Percentiles rank a stretch among this genome's conserved stretches.
Evolutionary conservation across 1,140 invertebrate genomes (phyloP).

Genomic region (Hyles vespertilio): DNA sequence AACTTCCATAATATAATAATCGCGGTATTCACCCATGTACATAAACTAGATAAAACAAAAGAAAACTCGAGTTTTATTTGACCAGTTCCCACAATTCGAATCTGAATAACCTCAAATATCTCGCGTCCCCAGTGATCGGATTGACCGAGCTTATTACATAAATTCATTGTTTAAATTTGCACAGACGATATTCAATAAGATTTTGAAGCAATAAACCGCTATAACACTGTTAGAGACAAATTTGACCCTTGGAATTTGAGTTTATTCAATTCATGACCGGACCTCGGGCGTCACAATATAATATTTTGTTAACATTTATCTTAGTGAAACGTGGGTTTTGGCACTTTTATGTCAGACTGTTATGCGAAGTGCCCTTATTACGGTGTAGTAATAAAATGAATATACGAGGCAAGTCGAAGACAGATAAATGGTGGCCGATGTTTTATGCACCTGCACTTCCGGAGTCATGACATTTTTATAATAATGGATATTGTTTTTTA

Average conservation of each 20-base stretch:
- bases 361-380: not conserved
- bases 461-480: too few species aligned
- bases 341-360: too few species aligned
- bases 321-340: not conserved
- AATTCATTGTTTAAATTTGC: constrained; percentile 7
- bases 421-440: not conserved
- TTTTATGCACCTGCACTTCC: too few species aligned
- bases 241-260: constrained; percentile 11
- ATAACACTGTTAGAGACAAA: constrained; percentile 16
- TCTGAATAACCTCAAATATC: constrained; percentile 1
- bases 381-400: not conserved
- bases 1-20: too few species aligned
- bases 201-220: constrained; percentile 15
- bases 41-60: too few species aligned
- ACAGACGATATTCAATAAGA: constrained; percentile 20
- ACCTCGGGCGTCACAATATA: not conserved
- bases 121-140: constrained; percentile 6
- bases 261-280: not conserved
- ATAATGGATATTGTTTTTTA: too few species aligned
- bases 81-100: too few species aligned
- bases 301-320: not conserved
- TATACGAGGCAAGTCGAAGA: not conserved
- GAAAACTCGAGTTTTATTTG: too few species aligned
- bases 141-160: constrained; percentile 6
- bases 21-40: too few species aligned